A percentile compares a stretch with the other conserved stretches of the same genome.
Evolutionary conservation across 2,797 vertebrate genomes (phyloP).

Genomic region (Fundulus diaphanus): DNA sequence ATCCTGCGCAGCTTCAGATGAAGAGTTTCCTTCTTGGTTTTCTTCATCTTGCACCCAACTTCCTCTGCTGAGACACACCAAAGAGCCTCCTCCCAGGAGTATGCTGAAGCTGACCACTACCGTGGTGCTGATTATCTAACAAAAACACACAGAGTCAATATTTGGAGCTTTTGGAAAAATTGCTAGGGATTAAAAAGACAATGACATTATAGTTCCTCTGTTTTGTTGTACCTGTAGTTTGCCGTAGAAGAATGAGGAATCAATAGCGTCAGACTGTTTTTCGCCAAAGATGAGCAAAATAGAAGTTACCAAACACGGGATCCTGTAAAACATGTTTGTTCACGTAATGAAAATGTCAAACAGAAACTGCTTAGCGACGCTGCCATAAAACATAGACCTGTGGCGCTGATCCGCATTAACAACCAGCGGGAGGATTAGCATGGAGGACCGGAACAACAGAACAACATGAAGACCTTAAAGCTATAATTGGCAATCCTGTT

Average conservation of each 20-base stretch:
- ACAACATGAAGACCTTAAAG: background rate
- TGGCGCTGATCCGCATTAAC: background rate
- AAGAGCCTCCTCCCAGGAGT: constrained; percentile 83
- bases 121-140: constrained; percentile 89
- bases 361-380: background rate
- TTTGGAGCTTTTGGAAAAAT: background rate
- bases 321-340: constrained; percentile 72
- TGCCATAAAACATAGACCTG: background rate
- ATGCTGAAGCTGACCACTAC: constrained; percentile 86
- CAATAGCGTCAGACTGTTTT: constrained; percentile 77
- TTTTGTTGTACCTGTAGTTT: constrained; percentile 86
- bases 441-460: background rate
- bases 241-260: constrained; percentile 93
- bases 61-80: constrained; percentile 90
- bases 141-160: constrained; percentile 24
- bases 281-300: constrained; percentile 86
- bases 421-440: background rate
- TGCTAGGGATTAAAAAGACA: background rate
- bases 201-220: background rate
- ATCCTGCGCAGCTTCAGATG: constrained; percentile 57
- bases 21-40: constrained; percentile 71
- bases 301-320: constrained; percentile 86
- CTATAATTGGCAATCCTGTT: too few relatives aligned
- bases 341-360: constrained; percentile 5
- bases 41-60: constrained; percentile 82